Conservation (phyloP, 2,888 invertebrate species). For the Dynastes maya region DNA sequence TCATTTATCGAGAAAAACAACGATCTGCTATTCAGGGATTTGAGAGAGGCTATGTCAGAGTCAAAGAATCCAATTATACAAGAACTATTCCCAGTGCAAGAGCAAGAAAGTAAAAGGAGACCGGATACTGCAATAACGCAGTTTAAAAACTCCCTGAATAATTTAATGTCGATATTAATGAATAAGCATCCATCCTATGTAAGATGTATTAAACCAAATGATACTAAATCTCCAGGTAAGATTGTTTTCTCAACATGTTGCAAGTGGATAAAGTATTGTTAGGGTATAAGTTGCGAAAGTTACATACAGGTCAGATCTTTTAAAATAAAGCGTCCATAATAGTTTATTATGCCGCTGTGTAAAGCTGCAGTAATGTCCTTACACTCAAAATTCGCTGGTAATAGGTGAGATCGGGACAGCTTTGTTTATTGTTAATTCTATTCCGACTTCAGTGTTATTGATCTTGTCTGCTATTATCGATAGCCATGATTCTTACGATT, state of each 20-base stretch:
- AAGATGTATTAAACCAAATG: conserved; percentile 95
- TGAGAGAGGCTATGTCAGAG: conserved; percentile 87
- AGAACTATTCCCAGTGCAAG: conserved; percentile 76
- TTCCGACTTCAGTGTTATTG: no score
- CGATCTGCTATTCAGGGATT: conserved; percentile 89
- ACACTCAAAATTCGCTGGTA: no score
- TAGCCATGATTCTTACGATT: no score
- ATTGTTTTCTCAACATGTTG: background rate
- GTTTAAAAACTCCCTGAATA: conserved; percentile 89
- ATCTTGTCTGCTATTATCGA: no score
- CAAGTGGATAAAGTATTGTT: background rate
- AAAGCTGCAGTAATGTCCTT: no score
- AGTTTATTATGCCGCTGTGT: no score
- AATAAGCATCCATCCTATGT: conserved; percentile 95
- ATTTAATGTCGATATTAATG: conserved; percentile 91
- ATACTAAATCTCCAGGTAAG: conserved; percentile 81
- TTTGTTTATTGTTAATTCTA: no score
- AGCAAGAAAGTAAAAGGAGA: conserved; percentile 83
- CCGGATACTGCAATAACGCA: conserved; percentile 94
- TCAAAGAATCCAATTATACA: conserved; percentile 79
- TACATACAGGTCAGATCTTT: no score
- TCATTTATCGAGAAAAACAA: conserved; percentile 96
- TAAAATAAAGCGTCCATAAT: no score
- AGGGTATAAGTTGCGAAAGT: no score
- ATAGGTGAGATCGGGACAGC: no score